Conservation (phyloP, 2,888 invertebrate species). For the Chrysotoxum bicinctum region DNA sequence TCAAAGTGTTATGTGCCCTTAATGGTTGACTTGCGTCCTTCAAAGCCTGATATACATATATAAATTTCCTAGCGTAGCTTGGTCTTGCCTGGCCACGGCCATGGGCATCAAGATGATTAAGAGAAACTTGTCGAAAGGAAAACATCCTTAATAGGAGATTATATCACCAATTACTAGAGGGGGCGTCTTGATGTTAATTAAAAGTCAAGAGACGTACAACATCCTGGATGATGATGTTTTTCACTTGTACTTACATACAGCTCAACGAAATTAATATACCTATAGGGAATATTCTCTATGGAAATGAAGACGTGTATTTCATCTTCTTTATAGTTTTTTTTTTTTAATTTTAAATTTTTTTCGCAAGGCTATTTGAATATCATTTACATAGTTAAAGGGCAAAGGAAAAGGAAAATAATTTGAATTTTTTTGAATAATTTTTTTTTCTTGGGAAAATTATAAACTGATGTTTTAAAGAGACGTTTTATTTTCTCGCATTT, state of each 20-base stretch:
- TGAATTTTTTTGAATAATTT: too few species aligned
- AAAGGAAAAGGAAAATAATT: too few species aligned
- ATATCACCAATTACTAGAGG: constrained; percentile 9
- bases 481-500: too few species aligned
- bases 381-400: too few species aligned
- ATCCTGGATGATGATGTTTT: not conserved
- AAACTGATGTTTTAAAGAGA: too few species aligned
- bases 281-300: too few species aligned
- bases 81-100: not conserved
- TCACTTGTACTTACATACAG: not conserved
- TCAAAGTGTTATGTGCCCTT: not conserved
- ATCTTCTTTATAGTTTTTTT: too few species aligned
- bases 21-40: not conserved
- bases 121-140: constrained; percentile 1
- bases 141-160: constrained; percentile 25
- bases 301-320: too few species aligned
- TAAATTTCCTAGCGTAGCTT: not conserved
- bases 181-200: constrained; percentile 20
- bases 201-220: constrained; percentile 5
- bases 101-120: not conserved
- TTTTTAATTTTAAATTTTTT: too few species aligned
- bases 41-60: not conserved
- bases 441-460: too few species aligned
- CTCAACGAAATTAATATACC: too few species aligned
- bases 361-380: too few species aligned